Percentiles rank a stretch among this genome's conserved stretches.
Evolutionary conservation across 2,113 vertebrate genomes (phyloP).

Genomic region (Urocolius indicus): DNA sequence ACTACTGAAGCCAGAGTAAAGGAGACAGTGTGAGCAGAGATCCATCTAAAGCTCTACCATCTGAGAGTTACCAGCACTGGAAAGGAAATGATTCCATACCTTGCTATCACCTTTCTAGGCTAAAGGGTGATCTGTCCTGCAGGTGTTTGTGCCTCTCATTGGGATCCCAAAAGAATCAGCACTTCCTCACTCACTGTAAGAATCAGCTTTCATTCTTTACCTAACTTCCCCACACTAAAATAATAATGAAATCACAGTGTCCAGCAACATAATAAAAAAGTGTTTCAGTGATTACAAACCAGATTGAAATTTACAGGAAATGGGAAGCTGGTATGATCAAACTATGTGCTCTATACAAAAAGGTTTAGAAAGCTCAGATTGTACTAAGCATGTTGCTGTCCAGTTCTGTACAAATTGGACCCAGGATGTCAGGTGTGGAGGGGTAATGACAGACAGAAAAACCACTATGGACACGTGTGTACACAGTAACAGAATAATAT

Average conservation of each 20-base stretch:
- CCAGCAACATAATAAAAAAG: background rate
- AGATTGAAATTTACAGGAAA: no score
- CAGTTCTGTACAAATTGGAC: background rate
- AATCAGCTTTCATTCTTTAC: background rate
- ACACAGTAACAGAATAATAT: background rate
- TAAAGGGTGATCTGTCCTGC: background rate
- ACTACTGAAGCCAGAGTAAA: background rate
- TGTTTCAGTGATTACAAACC: background rate
- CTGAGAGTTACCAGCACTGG: background rate
- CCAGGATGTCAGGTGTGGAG: background rate
- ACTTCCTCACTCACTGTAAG: background rate
- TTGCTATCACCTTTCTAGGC: background rate
- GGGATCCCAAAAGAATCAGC: background rate
- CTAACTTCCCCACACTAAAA: background rate
- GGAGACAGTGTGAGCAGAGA: background rate
- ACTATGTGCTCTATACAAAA: background rate
- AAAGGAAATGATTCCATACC: background rate
- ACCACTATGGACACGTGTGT: background rate
- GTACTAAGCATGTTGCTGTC: background rate
- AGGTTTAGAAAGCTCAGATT: background rate
- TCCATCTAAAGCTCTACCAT: no score
- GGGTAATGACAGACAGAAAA: background rate
- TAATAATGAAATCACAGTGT: rapidly evolving
- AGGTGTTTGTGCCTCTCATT: background rate
- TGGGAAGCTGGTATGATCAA: background rate